These are phyloP conservation scores for Morelia viridis DNA, from an alignment of 2,797 vertebrate genomes.

Conservation along the genomic window DNA sequence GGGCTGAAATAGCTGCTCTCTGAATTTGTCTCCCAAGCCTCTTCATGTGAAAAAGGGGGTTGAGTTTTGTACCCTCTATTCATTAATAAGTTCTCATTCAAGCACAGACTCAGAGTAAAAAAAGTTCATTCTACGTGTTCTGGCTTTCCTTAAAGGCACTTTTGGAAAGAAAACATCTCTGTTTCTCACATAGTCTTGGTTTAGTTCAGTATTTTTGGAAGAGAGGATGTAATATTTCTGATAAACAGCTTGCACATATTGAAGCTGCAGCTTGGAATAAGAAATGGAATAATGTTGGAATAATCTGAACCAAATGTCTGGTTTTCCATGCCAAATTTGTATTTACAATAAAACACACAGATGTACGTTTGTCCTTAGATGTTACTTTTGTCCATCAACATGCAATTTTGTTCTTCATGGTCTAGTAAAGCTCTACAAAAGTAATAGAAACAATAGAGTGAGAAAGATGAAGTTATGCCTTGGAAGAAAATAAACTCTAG, in stretches of 20 bases:
- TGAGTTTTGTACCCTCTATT: neutral
- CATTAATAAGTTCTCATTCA: neutral
- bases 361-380: neutral
- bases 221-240: constrained; percentile 42
- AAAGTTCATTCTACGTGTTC: neutral
- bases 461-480: neutral
- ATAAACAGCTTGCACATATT: constrained; percentile 38
- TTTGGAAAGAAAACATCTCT: neutral
- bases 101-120: neutral
- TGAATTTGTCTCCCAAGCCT: neutral
- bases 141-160: neutral
- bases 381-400: neutral
- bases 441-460: neutral
- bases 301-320: constrained; percentile 27
- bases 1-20: neutral
- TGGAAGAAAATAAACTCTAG: neutral
- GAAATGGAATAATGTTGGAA: constrained; percentile 22
- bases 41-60: neutral
- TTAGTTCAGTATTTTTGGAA: constrained; percentile 46
- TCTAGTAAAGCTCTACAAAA: neutral
- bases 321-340: neutral
- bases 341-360: neutral
- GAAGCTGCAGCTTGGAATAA: constrained; percentile 47
- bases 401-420: neutral
- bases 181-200: neutral